Base-by-base conservation (phyloP, 2,797 vertebrate species). In the Rhinichthys osculus region DNA sequence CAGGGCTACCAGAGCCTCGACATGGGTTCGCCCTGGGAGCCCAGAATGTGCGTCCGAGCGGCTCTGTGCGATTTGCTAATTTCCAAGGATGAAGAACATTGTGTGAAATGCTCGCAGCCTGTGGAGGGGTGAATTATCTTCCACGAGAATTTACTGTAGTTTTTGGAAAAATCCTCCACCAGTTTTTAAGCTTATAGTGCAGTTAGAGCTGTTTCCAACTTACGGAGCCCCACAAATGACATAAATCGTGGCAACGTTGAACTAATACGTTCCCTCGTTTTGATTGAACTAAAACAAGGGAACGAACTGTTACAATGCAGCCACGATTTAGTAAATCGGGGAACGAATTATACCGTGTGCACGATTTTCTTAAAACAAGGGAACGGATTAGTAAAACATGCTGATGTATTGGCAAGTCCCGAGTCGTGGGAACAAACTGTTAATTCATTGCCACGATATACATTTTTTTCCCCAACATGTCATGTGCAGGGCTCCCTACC, bases 11-110 rank as follows among this genome's bases (percentile, higher is more conserved):
- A 85, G 42, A 81, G 78, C 52, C 50, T 89, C 7, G 54, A 83
- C 30, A 44, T 78, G 1, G 72, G 57, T 30, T 35, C 70, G 2
- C 30, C 57, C n/a, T 78, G 66, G 10, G 82, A 88, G 47, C 89
- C 88, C 9, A 40, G 87, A 38, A 88, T 88, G 27, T 87, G 78
- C 9, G 88, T 87, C 4, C 84, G 92, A 1, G 89, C 91, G 0
- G 90, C 91, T 11, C 77, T 88, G 54, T 93, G 92, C 40, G 83
- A 90, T 59, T 83, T 93, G 80, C 88, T 93, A 71, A 83, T 93
- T 67, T 90, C 89, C 7, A 84, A 84, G 86, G 79, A 87, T 0
- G 86, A 89, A 19, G 90, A 91, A 78, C 88, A 89, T 57, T 93
- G 92, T 62, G 85, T 87, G 3, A 89, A 87, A 50, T 93, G 92